phyloP scores from a whole-genome alignment of 2,113 vertebrate genomes.

The Cottus gobio region DNA sequence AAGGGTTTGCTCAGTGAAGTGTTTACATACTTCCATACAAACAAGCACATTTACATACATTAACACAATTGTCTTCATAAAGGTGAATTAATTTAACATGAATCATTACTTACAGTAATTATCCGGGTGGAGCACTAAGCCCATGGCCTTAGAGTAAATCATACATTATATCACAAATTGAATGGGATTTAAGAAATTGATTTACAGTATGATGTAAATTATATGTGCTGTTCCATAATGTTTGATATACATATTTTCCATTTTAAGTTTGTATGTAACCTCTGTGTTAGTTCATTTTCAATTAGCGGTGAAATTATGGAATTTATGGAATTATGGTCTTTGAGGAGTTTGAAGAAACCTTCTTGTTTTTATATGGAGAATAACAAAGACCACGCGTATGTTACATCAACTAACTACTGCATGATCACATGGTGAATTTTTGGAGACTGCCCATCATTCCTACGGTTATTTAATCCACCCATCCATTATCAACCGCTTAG shows the following conservation, averaged over 20 bases:
- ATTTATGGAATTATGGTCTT: too few relatives aligned
- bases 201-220: neutral
- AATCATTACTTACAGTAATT: conserved; percentile 23
- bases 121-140: neutral
- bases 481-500: too few relatives aligned
- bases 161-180: neutral
- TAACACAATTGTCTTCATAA: conserved; percentile 13
- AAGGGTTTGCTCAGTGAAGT: neutral
- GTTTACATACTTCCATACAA: conserved; percentile 31
- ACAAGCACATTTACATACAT: conserved; percentile 47
- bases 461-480: too few relatives aligned
- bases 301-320: neutral
- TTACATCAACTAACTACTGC: too few relatives aligned
- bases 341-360: neutral
- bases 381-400: neutral
- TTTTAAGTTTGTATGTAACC: neutral
- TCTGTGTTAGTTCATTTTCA: neutral
- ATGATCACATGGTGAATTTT: too few relatives aligned
- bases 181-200: neutral
- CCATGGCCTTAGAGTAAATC: conserved; percentile 18
- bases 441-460: too few relatives aligned
- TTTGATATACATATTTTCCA: neutral
- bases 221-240: neutral
- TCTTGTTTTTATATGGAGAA: neutral
- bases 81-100: conserved; percentile 16